Evolutionary conservation across 1,140 invertebrate species (phyloP), one percentile per base, ranked within the genome.

Genomic region (Ditylenchus dipsaci): DNA sequence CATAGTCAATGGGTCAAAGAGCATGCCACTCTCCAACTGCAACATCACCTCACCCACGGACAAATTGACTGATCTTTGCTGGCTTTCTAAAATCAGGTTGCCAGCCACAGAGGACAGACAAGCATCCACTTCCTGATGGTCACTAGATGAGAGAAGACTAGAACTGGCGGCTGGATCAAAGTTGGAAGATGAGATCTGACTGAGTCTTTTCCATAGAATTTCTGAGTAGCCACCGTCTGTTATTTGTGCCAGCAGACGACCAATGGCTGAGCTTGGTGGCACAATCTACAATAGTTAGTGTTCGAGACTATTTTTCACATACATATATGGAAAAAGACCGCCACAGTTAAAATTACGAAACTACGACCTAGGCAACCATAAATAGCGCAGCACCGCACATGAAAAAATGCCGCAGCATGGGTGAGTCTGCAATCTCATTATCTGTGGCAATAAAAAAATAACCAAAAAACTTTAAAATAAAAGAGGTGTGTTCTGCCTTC

Each of bases 271-370:
- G 27, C 49, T 76, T 84, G 85, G 86, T 69, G 87, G 83, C 30
- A 93, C 92, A 73, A 95, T 88, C 49, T 53, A 15, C 8, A 53
- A 21, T 7, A 21, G 15, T 13, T 13, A 45, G n/a, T n/a, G n/a
- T n/a, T n/a, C n/a, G n/a, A n/a, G n/a, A n/a, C n/a, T n/a, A n/a
- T n/a, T n/a, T n/a, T n/a, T n/a, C n/a, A n/a, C n/a, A n/a, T n/a
- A n/a, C n/a, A n/a, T n/a, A n/a, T n/a, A n/a, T n/a, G n/a, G n/a
- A n/a, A n/a, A n/a, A n/a, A n/a, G n/a, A n/a, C n/a, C n/a, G n/a
- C n/a, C n/a, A n/a, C n/a, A n/a, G n/a, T n/a, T n/a, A n/a, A n/a
- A n/a, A n/a, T n/a, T n/a, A n/a, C n/a, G n/a, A n/a, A n/a, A n/a
- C n/a, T n/a, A n/a, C n/a, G n/a, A n/a, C n/a, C n/a, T n/a, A n/a